Evolutionary conservation across 2,113 vertebrate species (phyloP), one percentile per base, ranked within the genome.

Genomic region (Nyctereutes procyonoides): DNA sequence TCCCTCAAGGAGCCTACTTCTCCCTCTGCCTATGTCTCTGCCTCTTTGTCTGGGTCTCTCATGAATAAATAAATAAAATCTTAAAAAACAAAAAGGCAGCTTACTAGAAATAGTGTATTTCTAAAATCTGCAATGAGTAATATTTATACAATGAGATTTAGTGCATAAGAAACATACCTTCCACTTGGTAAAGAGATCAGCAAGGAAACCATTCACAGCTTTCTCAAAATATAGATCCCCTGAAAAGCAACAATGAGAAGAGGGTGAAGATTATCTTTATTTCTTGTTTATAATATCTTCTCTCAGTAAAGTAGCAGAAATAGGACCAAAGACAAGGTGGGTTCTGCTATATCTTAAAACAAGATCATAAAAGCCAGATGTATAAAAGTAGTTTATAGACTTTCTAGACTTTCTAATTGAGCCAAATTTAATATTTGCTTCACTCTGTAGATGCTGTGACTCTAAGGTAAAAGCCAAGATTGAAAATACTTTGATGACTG

Each of bases 211-310:
- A 5, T 99, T 99, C 55, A 99, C 99, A 91, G 99, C 99, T 98
- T 99, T 99, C 98, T 99, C 99, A 98, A 99, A 99, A 98, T 99
- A 99, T 2, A 99, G 98, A 97, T 99, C 99, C 76, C 99, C 99
- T 99, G 97, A 69, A 98, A 98, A 97, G 77, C 62, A 97, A 98
- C 51, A 55, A 95, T 20, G 15, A 94, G 28, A 81, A 83, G 30
- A 67, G 7, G 20, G 11, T 73, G 1, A 92, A 71, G 4, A 84
- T 35, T 19, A 74, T 24, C 35, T 85, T 65, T 55, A 83, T 88
- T 69, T 90, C 65, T 88, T 79, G 51, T 43, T 93, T 92, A 51
- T 11, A 74, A 35, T 60, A 67, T 86, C 63, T 81, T 84, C 43
- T 88, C 65, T 88, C 58, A 60, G 51, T 71, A 60, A 84, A 90